Evolutionary conservation across 1,140 invertebrate species (phyloP), one percentile per base, ranked within the genome.

Genomic region (Mesaphorura yosii): DNA sequence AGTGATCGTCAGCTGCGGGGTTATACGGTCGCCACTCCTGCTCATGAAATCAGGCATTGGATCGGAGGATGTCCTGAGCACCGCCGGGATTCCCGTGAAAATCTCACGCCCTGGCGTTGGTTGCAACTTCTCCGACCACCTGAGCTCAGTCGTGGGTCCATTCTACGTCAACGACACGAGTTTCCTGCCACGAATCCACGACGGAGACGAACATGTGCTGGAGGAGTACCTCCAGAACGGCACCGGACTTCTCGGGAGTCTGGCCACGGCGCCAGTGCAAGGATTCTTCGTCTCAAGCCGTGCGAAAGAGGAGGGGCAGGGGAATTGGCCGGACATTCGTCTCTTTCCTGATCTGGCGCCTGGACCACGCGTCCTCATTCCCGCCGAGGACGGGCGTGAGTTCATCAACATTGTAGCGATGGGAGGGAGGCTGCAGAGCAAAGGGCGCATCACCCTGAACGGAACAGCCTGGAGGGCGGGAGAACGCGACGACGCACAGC

Each of bases 1-100:
- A 70, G 75, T 87, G 0, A 78, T 88, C 41, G 62, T 88, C 7
- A 77, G 78, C 1, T 80, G 82, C 2, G 86, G 86, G 0, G n/a
- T n/a, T 12, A 6, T 48, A 4, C 6, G 25, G 17, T 31, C 46
- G 6, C 46, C 46, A 29, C 6, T 31, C n/a, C 46, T 48, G 29
- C 28, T 48, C 4, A 28, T 48, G 25, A 28, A 31, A 14, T 48
- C 46, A 7, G 46, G 46, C 14, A 48, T 48, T 15, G 46, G 46
- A 17, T 31, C 46, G 19, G 10, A 4, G 23, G 14, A 7, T 7
- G 12, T 31, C 4, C 20, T 48, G 10, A 10, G 7, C 4, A 12
- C 23, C 26, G 51, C 47, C 12, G 22, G 55, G n/a, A 34, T 34
- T 10, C 10, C 10, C 10, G 31, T 34, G n/a, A 34, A 34, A 34